Base-by-base conservation (phyloP, 2,797 vertebrate genomes). In the Nothura maculosa region DNA sequence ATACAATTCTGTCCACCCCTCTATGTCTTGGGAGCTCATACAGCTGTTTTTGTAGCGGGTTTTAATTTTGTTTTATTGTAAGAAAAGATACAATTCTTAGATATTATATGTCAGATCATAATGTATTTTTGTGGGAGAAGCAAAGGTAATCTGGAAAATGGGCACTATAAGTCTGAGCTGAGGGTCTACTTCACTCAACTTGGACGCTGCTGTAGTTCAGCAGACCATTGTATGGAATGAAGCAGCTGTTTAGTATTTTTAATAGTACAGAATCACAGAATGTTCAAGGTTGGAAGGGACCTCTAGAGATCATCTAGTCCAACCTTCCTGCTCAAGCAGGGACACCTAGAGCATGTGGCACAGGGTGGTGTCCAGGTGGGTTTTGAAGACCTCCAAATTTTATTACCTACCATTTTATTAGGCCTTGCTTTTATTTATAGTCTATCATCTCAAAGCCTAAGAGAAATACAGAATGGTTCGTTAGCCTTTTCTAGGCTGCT, bases 1-100 rank as follows among this genome's bases (percentile, higher is more conserved):
- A 30, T 47, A 25, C 4, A 72, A 13, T 12, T 84, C 13, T 50
- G 3, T 24, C 10, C 17, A 36, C 38, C 1, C 0, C 9, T 10
- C 14, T 32, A 73, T 57, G 63, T 67, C 0, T 0, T 20, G 48
- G 61, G 34, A 80, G 48, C 28, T 64, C 16, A 12, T n/a, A 4
- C 0, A 0, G 1, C 22, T 68, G 22, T 58, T 25, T 73, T 43
- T 47, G 9, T 68, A 42, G 16, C 13, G 8, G 6, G 10, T 61
- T 81, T 89, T 72, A 58, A 19, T 84, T 85, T 28, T 82, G 10
- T 54, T 91, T 78, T 48, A 3, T 48, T 86, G 84, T 76, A 42
- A 69, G n/a, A 62, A 16, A 47, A 48, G 13, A n/a, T 90, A 24
- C 25, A 27, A 20, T 63, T 32, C 28, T 0, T 43, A 4, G 4